Evolutionary conservation across 2,888 invertebrate species (phyloP).

Genomic region (Gastracanthus pulcherrimus): DNA sequence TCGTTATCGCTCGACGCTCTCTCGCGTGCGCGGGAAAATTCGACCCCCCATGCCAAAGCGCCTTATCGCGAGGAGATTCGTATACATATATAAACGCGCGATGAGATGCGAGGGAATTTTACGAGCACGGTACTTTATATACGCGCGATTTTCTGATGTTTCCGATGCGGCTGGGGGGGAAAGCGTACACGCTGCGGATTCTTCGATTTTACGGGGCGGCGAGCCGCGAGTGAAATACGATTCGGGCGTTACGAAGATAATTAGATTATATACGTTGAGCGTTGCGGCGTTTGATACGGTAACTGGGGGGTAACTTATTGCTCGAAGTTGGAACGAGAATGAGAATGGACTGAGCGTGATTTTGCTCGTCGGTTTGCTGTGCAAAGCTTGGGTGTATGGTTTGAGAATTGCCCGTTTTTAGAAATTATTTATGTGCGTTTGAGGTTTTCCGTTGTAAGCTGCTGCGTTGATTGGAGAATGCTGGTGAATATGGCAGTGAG

Average conservation of each 20-base stretch:
- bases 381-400: not conserved
- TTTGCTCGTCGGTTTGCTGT: slow-evolving; percentile 1
- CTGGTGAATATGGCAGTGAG: not conserved
- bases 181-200: not conserved
- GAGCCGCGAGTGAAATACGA: slow-evolving; percentile 54
- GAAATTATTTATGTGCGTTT: slow-evolving; percentile 20
- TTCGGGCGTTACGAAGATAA: slow-evolving; percentile 35
- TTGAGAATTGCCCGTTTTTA: not conserved
- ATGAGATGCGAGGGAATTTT: slow-evolving; percentile 1
- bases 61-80: not conserved
- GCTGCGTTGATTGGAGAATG: not conserved
- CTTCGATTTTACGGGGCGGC: not conserved
- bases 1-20: slow-evolving; percentile 69
- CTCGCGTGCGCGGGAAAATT: slow-evolving; percentile 16
- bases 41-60: not conserved
- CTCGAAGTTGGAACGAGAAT: not conserved
- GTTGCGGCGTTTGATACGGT: slow-evolving; percentile 12
- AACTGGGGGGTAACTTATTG: slow-evolving; percentile 15
- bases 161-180: not conserved
- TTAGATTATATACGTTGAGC: slow-evolving; percentile 35
- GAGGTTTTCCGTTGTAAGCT: not conserved
- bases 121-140: not conserved
- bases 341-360: slow-evolving; percentile 5
- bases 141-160: not conserved
- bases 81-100: not conserved